A percentile compares a stretch with the other conserved stretches of the same genome.
Conservation (phyloP, 2,797 vertebrate genomes). For the Poeciliopsis presidionis region DNA sequence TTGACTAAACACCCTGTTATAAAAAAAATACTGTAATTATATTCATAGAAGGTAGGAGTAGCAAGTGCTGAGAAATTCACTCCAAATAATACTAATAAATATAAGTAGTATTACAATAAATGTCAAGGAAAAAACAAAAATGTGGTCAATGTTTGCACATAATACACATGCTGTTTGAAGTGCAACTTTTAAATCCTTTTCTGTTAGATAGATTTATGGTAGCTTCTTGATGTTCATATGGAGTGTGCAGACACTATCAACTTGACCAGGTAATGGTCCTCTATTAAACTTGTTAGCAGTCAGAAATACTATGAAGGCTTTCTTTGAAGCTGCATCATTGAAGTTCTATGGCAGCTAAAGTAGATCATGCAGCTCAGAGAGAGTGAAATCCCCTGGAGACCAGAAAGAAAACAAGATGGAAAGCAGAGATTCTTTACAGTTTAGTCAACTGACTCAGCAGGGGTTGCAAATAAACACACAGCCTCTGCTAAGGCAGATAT, state of each 20-base stretch:
- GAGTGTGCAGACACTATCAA: not conserved
- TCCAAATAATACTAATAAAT: not conserved
- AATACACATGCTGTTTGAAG: not conserved
- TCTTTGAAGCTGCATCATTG: not conserved
- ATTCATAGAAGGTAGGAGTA: not conserved
- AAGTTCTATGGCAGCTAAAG: conserved; percentile 1
- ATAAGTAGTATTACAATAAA: not conserved
- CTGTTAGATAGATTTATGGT: not conserved
- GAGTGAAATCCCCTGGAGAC: not conserved
- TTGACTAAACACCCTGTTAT: not conserved
- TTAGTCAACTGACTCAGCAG: conserved; percentile 12
- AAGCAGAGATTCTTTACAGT: conserved; percentile 4
- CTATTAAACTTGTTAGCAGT: not conserved
- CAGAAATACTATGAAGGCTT: not conserved
- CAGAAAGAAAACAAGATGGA: not conserved
- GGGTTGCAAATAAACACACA: not conserved
- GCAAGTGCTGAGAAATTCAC: not conserved
- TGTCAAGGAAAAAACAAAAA: not conserved
- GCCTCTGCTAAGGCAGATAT: not conserved
- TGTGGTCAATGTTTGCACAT: not conserved
- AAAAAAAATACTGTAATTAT: not conserved
- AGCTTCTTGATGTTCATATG: not conserved
- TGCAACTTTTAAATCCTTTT: not conserved
- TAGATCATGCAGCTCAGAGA: not conserved
- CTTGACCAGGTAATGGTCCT: not conserved